phyloP scores from a whole-genome alignment of 2,797 vertebrate genomes.

The Chloroceryle amazona region DNA sequence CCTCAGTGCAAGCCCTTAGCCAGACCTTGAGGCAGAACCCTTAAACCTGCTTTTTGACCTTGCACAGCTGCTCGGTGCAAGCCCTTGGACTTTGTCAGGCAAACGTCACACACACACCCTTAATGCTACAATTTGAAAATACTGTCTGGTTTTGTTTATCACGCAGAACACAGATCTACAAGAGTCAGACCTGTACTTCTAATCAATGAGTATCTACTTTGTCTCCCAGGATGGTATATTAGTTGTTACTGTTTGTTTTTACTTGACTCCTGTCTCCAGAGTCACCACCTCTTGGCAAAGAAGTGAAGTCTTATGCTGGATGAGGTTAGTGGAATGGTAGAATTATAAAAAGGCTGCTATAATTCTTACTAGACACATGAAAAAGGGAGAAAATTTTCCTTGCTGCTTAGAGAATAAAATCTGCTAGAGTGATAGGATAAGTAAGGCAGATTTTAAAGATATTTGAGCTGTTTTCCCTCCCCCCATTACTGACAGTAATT shows the following conservation, averaged over 20 bases:
- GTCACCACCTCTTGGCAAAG: neutral
- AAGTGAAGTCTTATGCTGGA: neutral
- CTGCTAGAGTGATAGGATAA: neutral
- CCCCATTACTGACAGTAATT: neutral
- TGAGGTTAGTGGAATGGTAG: neutral
- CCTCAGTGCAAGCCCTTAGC: too few relatives aligned
- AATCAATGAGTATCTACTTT: neutral
- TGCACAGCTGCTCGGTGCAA: too few relatives aligned
- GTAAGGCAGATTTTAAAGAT: neutral
- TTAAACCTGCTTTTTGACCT: too few relatives aligned
- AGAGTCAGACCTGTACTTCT: neutral
- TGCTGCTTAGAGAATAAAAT: neutral
- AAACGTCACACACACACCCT: too few relatives aligned
- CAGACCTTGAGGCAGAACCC: too few relatives aligned
- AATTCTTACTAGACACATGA: neutral
- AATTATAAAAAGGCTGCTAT: neutral
- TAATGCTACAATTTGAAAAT: neutral
- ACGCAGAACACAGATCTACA: neutral
- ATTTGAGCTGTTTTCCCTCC: neutral
- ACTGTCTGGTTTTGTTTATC: fast-evolving
- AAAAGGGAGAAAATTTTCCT: neutral
- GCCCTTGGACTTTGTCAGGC: too few relatives aligned
- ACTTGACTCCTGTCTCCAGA: neutral
- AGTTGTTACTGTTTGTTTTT: neutral
- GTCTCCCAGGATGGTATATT: neutral